Conservation (phyloP, 1,140 invertebrate species). For the Sycophila sp. region DNA sequence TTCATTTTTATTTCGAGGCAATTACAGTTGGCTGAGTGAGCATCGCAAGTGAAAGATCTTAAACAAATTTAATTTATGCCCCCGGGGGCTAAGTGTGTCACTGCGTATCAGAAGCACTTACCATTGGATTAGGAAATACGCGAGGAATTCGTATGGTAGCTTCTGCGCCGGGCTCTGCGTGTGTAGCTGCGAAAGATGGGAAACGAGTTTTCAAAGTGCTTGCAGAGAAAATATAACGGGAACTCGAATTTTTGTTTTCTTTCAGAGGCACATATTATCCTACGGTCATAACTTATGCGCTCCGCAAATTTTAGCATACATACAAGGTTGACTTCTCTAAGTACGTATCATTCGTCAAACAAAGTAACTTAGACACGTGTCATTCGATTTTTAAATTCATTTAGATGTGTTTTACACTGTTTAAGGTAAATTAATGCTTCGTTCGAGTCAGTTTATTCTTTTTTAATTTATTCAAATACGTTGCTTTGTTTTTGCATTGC, state of each 20-base stretch:
- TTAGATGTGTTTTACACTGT: background rate
- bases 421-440: too few relatives aligned
- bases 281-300: background rate
- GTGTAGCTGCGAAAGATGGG: background rate
- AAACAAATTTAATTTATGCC: constrained; percentile 2
- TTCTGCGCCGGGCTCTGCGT: background rate
- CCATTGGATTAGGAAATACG: background rate
- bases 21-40: background rate
- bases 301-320: constrained; percentile 1
- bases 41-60: background rate
- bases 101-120: background rate
- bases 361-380: background rate
- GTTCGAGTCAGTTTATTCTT: too few relatives aligned
- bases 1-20: background rate
- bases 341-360: background rate
- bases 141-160: too few relatives aligned
- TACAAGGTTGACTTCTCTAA: background rate
- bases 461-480: too few relatives aligned
- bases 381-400: background rate
- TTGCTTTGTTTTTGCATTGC: too few relatives aligned
- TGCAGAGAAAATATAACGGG: constrained; percentile 28
- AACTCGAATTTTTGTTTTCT: constrained; percentile 5
- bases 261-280: constrained; percentile 5
- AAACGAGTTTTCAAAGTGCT: constrained; percentile 19
- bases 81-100: background rate